Evolutionary conservation across 2,797 vertebrate species (phyloP).

Genomic region (Podarcis lilfordi): DNA sequence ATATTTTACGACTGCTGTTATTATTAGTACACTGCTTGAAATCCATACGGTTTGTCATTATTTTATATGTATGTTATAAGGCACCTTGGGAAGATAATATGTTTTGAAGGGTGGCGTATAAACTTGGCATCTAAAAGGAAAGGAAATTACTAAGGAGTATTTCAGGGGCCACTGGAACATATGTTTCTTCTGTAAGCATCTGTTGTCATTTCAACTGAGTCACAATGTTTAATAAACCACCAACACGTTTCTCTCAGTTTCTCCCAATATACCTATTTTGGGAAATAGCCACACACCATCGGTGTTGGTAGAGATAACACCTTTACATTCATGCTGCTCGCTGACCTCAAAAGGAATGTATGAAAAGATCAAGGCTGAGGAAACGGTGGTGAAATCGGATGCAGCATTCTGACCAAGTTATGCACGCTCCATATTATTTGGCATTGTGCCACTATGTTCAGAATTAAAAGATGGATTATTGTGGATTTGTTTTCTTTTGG

Average conservation of each 20-base stretch:
- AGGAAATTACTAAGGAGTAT: neutral
- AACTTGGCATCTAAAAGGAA: too few species aligned
- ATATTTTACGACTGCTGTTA: too few species aligned
- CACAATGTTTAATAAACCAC: slow-evolving; percentile 23
- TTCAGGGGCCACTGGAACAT: neutral
- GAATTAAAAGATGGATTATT: slow-evolving; percentile 84
- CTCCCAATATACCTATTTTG: slow-evolving; percentile 48
- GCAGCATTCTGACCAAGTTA: slow-evolving; percentile 57
- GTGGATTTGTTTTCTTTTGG: slow-evolving; percentile 83
- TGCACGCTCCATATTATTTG: slow-evolving; percentile 67
- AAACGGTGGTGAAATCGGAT: slow-evolving; percentile 59
- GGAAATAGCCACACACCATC: slow-evolving; percentile 46
- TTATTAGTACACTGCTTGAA: too few species aligned
- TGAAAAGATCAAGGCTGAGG: slow-evolving; percentile 59
- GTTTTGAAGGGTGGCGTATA: too few species aligned
- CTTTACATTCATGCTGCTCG: slow-evolving; percentile 52
- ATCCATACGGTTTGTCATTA: too few species aligned
- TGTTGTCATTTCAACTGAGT: neutral
- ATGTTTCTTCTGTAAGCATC: slow-evolving; percentile 25
- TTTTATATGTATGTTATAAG: too few species aligned
- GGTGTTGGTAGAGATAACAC: slow-evolving; percentile 55
- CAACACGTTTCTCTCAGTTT: neutral
- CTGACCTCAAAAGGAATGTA: slow-evolving; percentile 71
- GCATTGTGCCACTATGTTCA: slow-evolving; percentile 72
- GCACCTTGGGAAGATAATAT: too few species aligned